Evolutionary conservation across 2,888 invertebrate genomes (phyloP).

Genomic region (Chloroclystis v-ata): DNA sequence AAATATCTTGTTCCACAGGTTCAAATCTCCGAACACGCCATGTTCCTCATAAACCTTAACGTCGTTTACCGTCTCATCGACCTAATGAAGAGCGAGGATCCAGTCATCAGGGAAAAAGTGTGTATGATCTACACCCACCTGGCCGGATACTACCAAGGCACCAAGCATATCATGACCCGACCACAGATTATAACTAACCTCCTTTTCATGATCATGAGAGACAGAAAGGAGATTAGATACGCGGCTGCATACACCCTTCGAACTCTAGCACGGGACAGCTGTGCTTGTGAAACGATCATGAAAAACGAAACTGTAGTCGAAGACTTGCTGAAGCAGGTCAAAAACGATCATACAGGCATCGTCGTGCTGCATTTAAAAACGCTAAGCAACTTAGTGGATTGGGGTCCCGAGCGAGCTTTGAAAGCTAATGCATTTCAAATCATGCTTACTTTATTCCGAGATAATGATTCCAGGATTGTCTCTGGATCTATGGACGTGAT

Average conservation of each 20-base stretch:
- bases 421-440: constrained; percentile 60
- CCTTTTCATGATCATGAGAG: constrained; percentile 51
- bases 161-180: constrained; percentile 47
- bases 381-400: constrained; percentile 49
- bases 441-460: constrained; percentile 47
- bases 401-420: constrained; percentile 52
- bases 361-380: constrained; percentile 57
- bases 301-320: constrained; percentile 47
- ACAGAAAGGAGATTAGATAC: constrained; percentile 60
- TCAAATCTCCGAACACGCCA: constrained; percentile 59
- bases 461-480: constrained; percentile 44
- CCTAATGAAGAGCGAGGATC: constrained; percentile 49
- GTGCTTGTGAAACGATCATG: constrained; percentile 46
- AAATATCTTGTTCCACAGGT: constrained; percentile 39
- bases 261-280: constrained; percentile 49
- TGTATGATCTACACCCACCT: constrained; percentile 53
- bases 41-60: constrained; percentile 54
- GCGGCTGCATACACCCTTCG: constrained; percentile 56
- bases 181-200: constrained; percentile 50
- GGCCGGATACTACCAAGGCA: constrained; percentile 51
- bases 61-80: constrained; percentile 59
- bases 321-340: constrained; percentile 58
- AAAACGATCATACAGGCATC: constrained; percentile 57
- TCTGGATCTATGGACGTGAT: constrained; percentile 59
- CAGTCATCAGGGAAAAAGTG: constrained; percentile 60